A percentile compares a stretch with the other conserved stretches of the same genome.
Conservation (phyloP, 2,113 vertebrate species). For the Merops nubicus region DNA sequence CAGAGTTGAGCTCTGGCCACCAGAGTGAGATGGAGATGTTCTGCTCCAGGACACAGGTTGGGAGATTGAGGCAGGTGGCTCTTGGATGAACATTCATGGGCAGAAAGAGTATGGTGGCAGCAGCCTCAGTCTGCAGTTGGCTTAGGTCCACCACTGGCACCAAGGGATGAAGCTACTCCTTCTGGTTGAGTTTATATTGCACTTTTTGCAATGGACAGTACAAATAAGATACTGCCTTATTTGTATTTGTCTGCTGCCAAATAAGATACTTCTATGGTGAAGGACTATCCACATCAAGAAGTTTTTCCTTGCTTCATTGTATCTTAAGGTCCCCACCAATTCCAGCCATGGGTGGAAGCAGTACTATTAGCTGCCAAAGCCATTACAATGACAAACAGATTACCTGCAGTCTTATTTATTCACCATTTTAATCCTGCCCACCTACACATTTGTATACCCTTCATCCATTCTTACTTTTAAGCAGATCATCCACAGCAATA, state of each 20-base stretch:
- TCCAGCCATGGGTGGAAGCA: not conserved
- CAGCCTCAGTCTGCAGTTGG: not conserved
- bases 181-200: not conserved
- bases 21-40: not conserved
- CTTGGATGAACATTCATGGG: not conserved
- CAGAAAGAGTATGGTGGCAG: not conserved
- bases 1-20: not conserved
- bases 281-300: not conserved
- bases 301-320: not conserved
- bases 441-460: not conserved
- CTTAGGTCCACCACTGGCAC: not conserved
- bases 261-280: not conserved
- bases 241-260: too few relatives aligned
- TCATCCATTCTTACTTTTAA: not conserved
- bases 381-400: not conserved
- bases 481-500: not conserved
- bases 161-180: not conserved
- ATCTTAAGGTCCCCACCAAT: not conserved
- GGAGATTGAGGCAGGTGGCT: not conserved
- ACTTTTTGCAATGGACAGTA: not conserved
- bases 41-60: not conserved
- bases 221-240: not conserved
- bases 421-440: not conserved
- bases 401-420: not conserved
- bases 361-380: not conserved